Evolutionary conservation across 2,113 vertebrate species (phyloP), one percentile per base, ranked within the genome.

Genomic region (Cebidichthys violaceus): DNA sequence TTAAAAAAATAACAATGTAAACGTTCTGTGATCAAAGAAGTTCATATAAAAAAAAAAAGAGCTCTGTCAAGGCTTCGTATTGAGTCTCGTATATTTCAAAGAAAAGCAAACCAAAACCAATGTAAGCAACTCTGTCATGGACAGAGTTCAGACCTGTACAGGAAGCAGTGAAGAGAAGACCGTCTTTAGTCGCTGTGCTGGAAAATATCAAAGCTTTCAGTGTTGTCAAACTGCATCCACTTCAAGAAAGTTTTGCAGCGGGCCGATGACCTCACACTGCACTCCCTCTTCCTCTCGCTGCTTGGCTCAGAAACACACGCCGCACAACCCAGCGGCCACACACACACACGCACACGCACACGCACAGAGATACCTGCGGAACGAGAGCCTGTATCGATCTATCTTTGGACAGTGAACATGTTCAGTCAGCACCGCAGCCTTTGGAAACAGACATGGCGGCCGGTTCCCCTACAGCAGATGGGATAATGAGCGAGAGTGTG

Each of bases 341-440:
- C 8, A 84, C 9, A 80, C 75, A 68, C 66, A 75, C 76, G 78
- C 70, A 50, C 47, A 57, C 54, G 52, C 55, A 72, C 78, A 76
- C 71, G 43, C 47, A 62, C 60, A 70, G 45, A 71, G 6, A 83
- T 9, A 77, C 70, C 69, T 77, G 35, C 57, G 77, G 41, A 88
- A 90, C 74, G 70, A 84, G 55, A 75, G 50, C 11, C 33, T 14
- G 50, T 54, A 88, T 93, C 6, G 75, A 89, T 90, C 75, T 43
- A 43, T 35, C 71, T 73, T 24, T 78, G 88, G 87, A 76, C 81
- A 43, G 55, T 71, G 77, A 86, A 81, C 76, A 45, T 50, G 67
- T 90, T 85, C 67, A 84, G 91, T 85, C 79, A 82, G 87, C 86
- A 60, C 33, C 17, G 79, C 84, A 86, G 83, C 60, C 60, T 69